Percentiles rank a stretch among this genome's conserved stretches.
Conservation (phyloP, 2,113 vertebrate species). For the Apaloderma vittatum region DNA sequence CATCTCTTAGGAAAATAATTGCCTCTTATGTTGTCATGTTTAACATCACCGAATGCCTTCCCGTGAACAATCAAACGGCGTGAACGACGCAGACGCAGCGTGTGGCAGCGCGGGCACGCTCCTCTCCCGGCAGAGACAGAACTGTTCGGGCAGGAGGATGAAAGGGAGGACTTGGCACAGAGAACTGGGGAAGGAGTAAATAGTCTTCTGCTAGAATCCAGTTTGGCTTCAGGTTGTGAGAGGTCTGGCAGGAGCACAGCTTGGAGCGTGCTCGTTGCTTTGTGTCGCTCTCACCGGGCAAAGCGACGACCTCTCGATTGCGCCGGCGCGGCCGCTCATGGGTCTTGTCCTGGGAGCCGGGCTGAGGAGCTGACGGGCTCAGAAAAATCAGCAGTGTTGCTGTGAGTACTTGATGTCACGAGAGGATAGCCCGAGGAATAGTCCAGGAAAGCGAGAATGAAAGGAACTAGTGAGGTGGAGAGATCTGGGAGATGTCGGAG, state of each 20-base stretch:
- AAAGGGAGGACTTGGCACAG: neutral
- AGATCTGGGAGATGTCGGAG: neutral
- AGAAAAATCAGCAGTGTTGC: neutral
- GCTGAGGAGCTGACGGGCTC: neutral
- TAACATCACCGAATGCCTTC: neutral
- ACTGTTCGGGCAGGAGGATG: neutral
- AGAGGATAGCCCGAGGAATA: neutral
- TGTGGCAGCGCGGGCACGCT: neutral
- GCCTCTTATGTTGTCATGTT: neutral
- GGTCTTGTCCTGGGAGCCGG: neutral
- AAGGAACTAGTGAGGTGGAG: neutral
- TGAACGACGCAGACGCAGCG: neutral
- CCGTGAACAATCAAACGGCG: neutral
- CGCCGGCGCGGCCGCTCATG: neutral
- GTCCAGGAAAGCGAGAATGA: neutral
- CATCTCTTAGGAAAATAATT: neutral
- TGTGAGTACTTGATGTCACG: neutral
- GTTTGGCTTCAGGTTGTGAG: neutral
- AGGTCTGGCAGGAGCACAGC: neutral
- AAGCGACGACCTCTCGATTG: rapidly evolving
- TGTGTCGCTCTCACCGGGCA: neutral
- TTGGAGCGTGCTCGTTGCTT: rapidly evolving
- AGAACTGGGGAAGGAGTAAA: neutral
- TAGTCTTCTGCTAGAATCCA: neutral
- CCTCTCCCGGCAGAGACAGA: neutral